Evolutionary conservation across 2,113 vertebrate species (phyloP), one percentile per base, ranked within the genome.

Genomic region (Pachypanchax playfairii): DNA sequence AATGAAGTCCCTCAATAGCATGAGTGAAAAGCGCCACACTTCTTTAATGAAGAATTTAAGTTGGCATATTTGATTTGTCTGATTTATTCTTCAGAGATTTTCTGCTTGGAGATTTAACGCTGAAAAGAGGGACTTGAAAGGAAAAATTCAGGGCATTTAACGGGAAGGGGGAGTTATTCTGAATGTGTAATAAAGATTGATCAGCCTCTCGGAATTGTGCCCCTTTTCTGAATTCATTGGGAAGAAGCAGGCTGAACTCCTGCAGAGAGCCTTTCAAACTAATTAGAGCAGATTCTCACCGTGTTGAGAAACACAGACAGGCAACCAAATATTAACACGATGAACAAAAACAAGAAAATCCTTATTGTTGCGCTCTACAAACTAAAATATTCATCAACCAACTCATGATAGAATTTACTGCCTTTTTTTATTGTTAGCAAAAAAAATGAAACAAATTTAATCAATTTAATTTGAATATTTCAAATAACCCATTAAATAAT

Each of bases 31-130:
- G 83, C 66, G 22, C 51, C 7, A 29, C 73, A 50, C 70, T 80
- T 75, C 73, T 82, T 82, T 88, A 90, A 89, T 89, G 88, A 91
- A 88, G 80, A 80, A 72, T 88, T 89, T 89, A 91, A 89, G 73
- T 84, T 84, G 82, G 84, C 80, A 88, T 87, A 86, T 91, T 91
- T 90, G 88, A 92, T 90, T 91, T 86, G 81, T 86, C 76, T 91
- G 88, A 90, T 89, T 86, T 88, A 89, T 90, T 89, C 87, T 88
- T 88, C 57, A 82, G 82, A 90, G 77, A 89, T 75, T 91, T 90
- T 83, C 75, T 74, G 70, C 85, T 85, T 85, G 83, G 87, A 87
- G 77, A 87, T 88, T 80, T 85, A 85, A 87, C 84, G 84, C 87
- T 88, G 79, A 90, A 89, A 84, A 83, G 83, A 75, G 43, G 2